Conservation (phyloP, 2,888 invertebrate genomes). For the Sinotaia quadrata region DNA sequence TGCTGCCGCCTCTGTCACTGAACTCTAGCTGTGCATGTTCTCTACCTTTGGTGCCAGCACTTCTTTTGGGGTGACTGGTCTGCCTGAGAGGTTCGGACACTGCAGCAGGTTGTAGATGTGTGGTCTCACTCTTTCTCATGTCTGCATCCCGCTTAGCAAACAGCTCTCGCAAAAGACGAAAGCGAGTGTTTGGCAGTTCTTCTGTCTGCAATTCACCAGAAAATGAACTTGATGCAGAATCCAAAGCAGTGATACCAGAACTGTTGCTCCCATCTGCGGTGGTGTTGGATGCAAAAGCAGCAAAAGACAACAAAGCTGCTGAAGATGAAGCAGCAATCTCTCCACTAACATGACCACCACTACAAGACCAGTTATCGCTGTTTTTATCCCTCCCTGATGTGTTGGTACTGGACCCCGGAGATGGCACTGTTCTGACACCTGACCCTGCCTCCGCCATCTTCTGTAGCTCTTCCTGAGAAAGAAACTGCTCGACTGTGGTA, state of each 20-base stretch:
- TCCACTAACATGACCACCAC: not conserved
- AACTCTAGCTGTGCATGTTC: not conserved
- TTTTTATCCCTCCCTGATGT: not conserved
- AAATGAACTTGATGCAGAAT: not conserved
- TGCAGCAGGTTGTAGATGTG: constrained; percentile 3
- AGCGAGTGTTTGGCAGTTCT: not conserved
- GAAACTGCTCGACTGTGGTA: constrained; percentile 62
- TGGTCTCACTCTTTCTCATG: not conserved
- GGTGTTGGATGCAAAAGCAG: not conserved
- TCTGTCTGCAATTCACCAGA: not conserved
- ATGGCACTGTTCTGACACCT: not conserved
- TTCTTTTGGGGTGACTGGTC: not conserved
- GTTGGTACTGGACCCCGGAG: not conserved
- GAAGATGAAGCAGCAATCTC: not conserved
- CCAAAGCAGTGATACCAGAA: not conserved
- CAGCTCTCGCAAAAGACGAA: constrained; percentile 21
- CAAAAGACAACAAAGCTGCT: not conserved
- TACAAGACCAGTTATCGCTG: not conserved
- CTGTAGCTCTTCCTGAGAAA: constrained; percentile 55
- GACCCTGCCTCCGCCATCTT: constrained; percentile 19
- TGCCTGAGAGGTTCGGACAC: not conserved
- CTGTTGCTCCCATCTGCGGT: not conserved
- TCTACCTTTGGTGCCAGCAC: not conserved
- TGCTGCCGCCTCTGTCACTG: not conserved
- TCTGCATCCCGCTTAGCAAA: constrained; percentile 17